phyloP scores from a whole-genome alignment of 2,113 vertebrate species.

The Heteronetta atricapilla region DNA sequence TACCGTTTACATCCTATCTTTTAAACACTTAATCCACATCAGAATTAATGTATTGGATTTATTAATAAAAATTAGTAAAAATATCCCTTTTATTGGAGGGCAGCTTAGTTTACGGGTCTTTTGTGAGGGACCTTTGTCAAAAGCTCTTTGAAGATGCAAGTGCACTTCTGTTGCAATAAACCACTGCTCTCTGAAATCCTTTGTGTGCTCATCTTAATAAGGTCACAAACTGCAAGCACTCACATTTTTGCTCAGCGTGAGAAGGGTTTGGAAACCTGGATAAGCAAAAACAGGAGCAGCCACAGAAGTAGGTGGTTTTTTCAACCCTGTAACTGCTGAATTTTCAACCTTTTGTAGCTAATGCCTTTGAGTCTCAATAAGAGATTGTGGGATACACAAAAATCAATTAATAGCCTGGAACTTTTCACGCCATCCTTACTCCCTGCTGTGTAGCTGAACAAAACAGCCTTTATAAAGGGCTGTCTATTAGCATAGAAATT shows the following conservation, averaged over 20 bases:
- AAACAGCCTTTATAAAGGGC: conserved; percentile 33
- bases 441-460: conserved; percentile 26
- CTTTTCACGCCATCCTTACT: background rate
- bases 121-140: background rate
- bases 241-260: background rate
- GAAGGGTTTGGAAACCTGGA: background rate
- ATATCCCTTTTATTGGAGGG: background rate
- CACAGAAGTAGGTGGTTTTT: background rate
- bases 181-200: background rate
- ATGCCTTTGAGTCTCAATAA: background rate
- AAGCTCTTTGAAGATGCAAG: conserved; percentile 4
- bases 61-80: background rate
- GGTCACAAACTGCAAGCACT: background rate
- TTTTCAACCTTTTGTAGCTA: background rate
- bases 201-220: background rate
- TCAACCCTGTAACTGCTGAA: background rate
- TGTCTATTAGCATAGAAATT: conserved; percentile 28
- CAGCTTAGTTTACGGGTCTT: background rate
- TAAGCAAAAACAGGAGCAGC: background rate
- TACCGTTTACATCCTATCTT: background rate
- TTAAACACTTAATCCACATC: background rate
- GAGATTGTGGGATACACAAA: conserved; percentile 29
- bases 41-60: background rate
- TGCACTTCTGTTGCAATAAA: background rate
- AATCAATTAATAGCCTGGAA: conserved; percentile 38